These are phyloP conservation scores for Crotalus helleri DNA, from an alignment of 2,113 vertebrate species.

Conservation along the genomic window DNA sequence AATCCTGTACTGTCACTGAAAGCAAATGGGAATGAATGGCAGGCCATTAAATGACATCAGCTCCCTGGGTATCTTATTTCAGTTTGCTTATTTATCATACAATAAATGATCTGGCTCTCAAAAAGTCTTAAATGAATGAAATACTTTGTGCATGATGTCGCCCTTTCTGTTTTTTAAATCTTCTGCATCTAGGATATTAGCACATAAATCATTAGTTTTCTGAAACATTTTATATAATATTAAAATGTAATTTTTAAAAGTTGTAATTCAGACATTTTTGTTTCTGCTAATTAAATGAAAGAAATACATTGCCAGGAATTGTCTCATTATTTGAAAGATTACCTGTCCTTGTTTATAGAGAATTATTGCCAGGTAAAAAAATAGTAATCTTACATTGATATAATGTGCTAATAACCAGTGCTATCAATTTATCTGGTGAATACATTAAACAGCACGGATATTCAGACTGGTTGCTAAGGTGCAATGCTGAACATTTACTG, in stretches of 20 bases:
- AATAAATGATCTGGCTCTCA: not conserved
- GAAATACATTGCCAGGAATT: not conserved
- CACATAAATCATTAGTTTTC: not conserved
- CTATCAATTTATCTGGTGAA: not conserved
- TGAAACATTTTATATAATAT: not conserved
- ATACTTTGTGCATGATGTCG: not conserved
- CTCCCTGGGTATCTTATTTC: not conserved
- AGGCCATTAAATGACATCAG: not conserved
- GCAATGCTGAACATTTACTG: not conserved
- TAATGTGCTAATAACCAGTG: not conserved
- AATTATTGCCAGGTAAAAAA: not conserved
- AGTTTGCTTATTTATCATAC: not conserved
- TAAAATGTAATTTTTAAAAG: not conserved
- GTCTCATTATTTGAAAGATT: not conserved
- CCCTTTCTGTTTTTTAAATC: not conserved
- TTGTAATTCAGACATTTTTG: not conserved
- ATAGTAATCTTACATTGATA: not conserved
- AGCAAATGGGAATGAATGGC: not conserved
- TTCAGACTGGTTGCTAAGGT: conserved; percentile 45
- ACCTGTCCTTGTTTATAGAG: not conserved
- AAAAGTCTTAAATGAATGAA: not conserved
- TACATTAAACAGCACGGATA: not conserved
- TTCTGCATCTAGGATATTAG: conserved; percentile 6
- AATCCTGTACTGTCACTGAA: not conserved
- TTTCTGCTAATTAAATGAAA: conserved; percentile 9